Percentiles rank a stretch among this genome's conserved stretches.
phyloP scores from a whole-genome alignment of 1,140 invertebrate species.

The Lineus longissimus region DNA sequence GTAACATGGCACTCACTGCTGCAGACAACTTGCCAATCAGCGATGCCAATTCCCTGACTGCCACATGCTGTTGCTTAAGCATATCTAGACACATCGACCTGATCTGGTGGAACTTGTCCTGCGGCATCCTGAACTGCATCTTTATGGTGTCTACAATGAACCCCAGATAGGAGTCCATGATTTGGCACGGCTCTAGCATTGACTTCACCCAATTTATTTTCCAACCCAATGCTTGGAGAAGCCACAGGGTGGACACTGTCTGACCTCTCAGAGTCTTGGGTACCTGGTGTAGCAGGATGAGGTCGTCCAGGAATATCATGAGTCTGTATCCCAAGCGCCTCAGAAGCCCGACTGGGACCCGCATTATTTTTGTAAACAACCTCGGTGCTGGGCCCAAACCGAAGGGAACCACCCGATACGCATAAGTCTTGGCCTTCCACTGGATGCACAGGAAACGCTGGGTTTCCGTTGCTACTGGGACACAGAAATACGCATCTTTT shows the following conservation, averaged over 20 bases:
- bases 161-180: background rate
- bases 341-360: background rate
- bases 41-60: background rate
- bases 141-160: background rate
- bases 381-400: background rate
- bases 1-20: conserved; percentile 2
- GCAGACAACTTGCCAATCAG: background rate
- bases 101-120: background rate
- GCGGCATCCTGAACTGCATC: background rate
- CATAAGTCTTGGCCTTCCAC: background rate
- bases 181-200: background rate
- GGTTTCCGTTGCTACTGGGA: background rate
- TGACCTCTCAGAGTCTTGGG: background rate
- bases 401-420: background rate
- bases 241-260: background rate
- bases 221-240: background rate
- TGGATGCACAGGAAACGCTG: background rate
- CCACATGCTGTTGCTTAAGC: background rate
- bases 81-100: background rate
- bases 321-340: background rate
- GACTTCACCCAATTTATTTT: conserved; percentile 4
- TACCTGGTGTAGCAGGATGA: background rate
- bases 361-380: background rate
- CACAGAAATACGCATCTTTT: background rate
- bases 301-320: conserved; percentile 1